phyloP scores from a whole-genome alignment of 2,797 vertebrate genomes.

The Eremophila alpestris region DNA sequence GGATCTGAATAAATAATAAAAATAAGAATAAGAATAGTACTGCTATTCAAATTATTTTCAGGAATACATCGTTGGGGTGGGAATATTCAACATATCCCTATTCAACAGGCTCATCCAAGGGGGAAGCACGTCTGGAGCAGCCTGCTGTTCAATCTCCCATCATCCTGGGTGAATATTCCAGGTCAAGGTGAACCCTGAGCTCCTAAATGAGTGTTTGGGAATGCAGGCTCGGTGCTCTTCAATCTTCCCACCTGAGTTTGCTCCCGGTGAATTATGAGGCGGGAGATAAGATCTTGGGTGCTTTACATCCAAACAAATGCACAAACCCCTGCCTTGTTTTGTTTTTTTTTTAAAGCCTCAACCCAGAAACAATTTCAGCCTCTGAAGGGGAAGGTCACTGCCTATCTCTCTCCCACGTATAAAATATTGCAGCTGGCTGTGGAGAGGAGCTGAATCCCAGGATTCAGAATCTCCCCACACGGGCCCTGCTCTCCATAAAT shows the following conservation, averaged over 20 bases:
- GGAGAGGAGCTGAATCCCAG: neutral
- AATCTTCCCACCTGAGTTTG: slow-evolving; percentile 61
- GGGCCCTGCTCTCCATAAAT: slow-evolving; percentile 27
- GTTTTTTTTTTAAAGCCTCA: slow-evolving; percentile 33
- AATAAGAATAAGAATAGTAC: neutral
- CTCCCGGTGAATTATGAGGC: slow-evolving; percentile 49
- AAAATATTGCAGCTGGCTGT: slow-evolving; percentile 30
- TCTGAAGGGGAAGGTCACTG: slow-evolving; percentile 62
- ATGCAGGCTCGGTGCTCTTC: slow-evolving; percentile 41
- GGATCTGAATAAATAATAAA: neutral
- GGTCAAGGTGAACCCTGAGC: slow-evolving; percentile 70
- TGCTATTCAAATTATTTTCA: neutral
- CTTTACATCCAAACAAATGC: slow-evolving; percentile 28
- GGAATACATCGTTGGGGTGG: neutral
- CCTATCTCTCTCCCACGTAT: slow-evolving; percentile 47
- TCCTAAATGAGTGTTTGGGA: slow-evolving; percentile 60
- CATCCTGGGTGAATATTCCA: slow-evolving; percentile 45
- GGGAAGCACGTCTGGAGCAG: neutral
- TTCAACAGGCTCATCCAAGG: slow-evolving; percentile 18
- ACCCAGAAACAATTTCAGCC: slow-evolving; percentile 22
- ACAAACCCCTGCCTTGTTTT: slow-evolving; percentile 1
- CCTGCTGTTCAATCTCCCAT: slow-evolving; percentile 45
- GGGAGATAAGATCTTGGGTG: slow-evolving; percentile 63
- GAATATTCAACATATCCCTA: neutral
- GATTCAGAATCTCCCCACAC: neutral